Percentiles rank a stretch among this genome's conserved stretches.
These are phyloP conservation scores for Oikopleura dioica DNA, from an alignment of 23 tunicate species.

Conservation along the genomic window DNA sequence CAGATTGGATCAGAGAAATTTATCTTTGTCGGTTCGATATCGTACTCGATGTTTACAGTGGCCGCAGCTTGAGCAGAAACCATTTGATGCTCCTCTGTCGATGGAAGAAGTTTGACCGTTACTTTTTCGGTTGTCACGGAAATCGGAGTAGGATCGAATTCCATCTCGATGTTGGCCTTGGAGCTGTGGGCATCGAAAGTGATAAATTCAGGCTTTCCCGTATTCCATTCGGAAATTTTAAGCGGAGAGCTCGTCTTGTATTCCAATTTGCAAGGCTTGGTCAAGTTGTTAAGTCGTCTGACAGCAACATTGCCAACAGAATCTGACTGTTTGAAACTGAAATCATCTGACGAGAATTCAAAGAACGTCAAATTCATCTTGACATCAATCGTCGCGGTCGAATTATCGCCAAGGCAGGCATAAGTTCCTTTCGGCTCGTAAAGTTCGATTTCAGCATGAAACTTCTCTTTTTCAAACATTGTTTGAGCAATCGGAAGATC, in stretches of 20 bases:
- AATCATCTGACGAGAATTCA: neutral
- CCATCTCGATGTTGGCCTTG: neutral
- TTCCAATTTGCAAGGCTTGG: neutral
- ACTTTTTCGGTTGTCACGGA: neutral
- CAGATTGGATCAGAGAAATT: neutral
- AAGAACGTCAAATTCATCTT: constrained; percentile 5
- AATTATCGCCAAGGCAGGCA: neutral
- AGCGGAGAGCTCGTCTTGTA: neutral
- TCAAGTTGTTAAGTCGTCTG: neutral
- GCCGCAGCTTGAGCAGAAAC: neutral
- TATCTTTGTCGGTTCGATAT: constrained; percentile 5
- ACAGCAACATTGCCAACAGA: neutral
- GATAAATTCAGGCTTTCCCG: neutral
- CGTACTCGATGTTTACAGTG: neutral
- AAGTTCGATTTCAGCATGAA: neutral
- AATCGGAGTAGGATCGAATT: neutral
- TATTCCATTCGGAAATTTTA: neutral
- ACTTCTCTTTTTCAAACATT: neutral
- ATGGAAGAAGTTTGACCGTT: neutral
- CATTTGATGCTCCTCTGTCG: neutral
- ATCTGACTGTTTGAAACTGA: neutral
- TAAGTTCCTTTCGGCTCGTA: neutral
- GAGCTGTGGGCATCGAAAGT: neutral
- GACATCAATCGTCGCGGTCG: neutral
- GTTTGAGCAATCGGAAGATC: neutral